Conservation (phyloP, 2,888 invertebrate species). For the Ametastegia equiseti region DNA sequence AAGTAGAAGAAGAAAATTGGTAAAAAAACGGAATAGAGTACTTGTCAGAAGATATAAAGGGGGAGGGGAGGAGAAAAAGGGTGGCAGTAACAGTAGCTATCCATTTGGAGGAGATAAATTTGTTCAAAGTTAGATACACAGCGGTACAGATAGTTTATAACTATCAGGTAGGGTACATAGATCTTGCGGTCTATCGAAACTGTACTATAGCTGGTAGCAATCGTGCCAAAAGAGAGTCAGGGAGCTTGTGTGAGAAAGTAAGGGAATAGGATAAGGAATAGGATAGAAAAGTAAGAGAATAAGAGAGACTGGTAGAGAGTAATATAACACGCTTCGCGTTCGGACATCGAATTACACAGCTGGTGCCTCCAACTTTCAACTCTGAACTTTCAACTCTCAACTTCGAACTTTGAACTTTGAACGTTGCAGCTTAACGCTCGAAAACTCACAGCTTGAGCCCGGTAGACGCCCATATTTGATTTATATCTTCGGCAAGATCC, state of each 20-base stretch:
- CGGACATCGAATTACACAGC: conserved; percentile 47
- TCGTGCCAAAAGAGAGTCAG: conserved; percentile 51
- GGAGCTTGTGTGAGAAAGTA: conserved; percentile 56
- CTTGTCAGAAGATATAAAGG: background rate
- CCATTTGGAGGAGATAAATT: background rate
- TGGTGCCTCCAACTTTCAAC: conserved; percentile 47
- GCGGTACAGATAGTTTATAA: background rate
- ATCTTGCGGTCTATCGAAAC: conserved; percentile 25
- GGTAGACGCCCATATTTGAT: conserved; percentile 48
- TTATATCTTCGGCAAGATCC: conserved; percentile 40
- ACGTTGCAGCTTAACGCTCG: conserved; percentile 45
- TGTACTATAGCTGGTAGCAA: background rate
- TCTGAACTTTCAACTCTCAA: conserved; percentile 43
- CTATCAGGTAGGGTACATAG: conserved; percentile 13
- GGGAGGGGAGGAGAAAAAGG: background rate
- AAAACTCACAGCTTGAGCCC: conserved; percentile 41
- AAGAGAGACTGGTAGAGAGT: conserved; percentile 55
- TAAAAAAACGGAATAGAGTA: background rate
- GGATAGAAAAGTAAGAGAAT: conserved; percentile 58
- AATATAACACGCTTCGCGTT: conserved; percentile 57
- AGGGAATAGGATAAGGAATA: conserved; percentile 53
- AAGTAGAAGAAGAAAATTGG: conserved; percentile 49
- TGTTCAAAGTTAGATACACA: background rate
- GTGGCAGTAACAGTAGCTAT: background rate
- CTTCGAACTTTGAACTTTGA: conserved; percentile 44